These are phyloP conservation scores for Tiaroga cobitis DNA, from an alignment of 2,797 vertebrate genomes.

Conservation along the genomic window DNA sequence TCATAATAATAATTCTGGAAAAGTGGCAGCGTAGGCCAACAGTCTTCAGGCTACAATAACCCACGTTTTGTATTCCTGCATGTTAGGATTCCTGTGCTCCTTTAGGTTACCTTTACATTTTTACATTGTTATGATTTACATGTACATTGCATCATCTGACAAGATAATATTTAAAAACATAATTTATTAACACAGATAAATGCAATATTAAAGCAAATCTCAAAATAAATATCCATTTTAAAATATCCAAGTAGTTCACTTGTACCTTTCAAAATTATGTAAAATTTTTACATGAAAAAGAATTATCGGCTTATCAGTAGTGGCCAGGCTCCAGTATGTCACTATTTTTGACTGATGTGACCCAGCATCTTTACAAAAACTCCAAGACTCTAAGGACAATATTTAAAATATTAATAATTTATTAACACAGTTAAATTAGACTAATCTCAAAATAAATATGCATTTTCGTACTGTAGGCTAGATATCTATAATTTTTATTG, in stretches of 20 bases:
- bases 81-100: background rate
- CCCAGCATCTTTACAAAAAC: background rate
- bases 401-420: background rate
- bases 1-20: constrained; percentile 43
- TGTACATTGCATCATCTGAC: background rate
- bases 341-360: background rate
- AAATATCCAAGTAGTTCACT: background rate
- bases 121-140: background rate
- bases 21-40: constrained; percentile 23
- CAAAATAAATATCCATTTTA: background rate
- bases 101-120: too few relatives aligned
- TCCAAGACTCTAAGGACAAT: background rate
- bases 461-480: background rate
- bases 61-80: constrained; percentile 8
- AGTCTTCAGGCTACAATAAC: constrained; percentile 39
- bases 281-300: background rate
- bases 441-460: background rate
- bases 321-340: background rate
- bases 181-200: background rate
- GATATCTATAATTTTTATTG: background rate
- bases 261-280: too few relatives aligned
- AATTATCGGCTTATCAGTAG: background rate
- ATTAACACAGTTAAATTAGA: background rate
- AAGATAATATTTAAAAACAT: background rate
- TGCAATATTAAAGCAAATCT: background rate